Evolutionary conservation across 2,888 invertebrate species (phyloP), one percentile per base, ranked within the genome.

Genomic region (Steinernema hermaphroditum): DNA sequence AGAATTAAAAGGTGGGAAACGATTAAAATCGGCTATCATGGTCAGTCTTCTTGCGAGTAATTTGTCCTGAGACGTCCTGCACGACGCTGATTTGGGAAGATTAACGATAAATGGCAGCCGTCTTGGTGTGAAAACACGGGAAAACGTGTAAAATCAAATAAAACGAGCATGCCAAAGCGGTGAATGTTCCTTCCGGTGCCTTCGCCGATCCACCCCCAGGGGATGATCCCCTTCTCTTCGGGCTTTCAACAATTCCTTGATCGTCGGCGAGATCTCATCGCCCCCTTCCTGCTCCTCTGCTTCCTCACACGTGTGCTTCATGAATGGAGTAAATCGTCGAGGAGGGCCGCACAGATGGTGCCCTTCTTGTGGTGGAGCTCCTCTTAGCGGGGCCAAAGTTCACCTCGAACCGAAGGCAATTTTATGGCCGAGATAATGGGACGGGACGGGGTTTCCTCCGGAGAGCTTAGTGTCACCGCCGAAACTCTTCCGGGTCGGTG

Each of bases 131-230:
- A n/a, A n/a, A n/a, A n/a, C n/a, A n/a, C n/a, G n/a, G n/a, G n/a
- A n/a, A n/a, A n/a, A n/a, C n/a, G n/a, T n/a, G n/a, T n/a, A n/a
- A n/a, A n/a, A n/a, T n/a, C n/a, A n/a, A n/a, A n/a, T n/a, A n/a
- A n/a, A n/a, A 54, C 22, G 54, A 54, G 12, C 19, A 54, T 54
- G 27, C 54, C 54, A 27, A 54, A 54, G 54, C 54, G 54, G 54
- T 54, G 54, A 54, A 27, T 54, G 54, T 8, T 54, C 27, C 4
- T 54, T 54, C 22, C 24, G 2, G 19, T 54, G 4, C 14, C 22
- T 54, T 54, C 9, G 19, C 54, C 27, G 22, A 54, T 54, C 54
- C n/a, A n/a, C n/a, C n/a, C n/a, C n/a, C n/a, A n/a, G n/a, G n/a
- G n/a, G n/a, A n/a, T n/a, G n/a, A n/a, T n/a, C n/a, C n/a, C n/a